A percentile compares a stretch with the other conserved stretches of the same genome.
Evolutionary conservation across 2,888 invertebrate genomes (phyloP).

Genomic region (Noctua pronuba): DNA sequence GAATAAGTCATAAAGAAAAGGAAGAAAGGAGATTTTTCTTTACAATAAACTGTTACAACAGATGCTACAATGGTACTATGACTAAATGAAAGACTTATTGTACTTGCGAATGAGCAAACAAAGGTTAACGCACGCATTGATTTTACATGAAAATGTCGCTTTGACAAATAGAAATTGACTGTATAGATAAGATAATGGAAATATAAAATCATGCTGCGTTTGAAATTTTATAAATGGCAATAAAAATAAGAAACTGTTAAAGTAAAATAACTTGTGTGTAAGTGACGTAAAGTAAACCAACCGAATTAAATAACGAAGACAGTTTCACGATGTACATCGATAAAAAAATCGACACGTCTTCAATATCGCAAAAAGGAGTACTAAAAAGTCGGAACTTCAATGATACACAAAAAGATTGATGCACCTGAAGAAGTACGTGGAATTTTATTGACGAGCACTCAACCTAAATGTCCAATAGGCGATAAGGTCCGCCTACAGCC

Average conservation of each 20-base stretch:
- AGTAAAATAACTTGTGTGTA: slow-evolving; percentile 5
- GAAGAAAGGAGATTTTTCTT: slow-evolving; percentile 37
- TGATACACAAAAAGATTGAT: slow-evolving; percentile 64
- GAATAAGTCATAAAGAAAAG: slow-evolving; percentile 50
- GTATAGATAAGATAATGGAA: slow-evolving; percentile 30
- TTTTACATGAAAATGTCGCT: slow-evolving; percentile 63
- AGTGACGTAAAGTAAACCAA: slow-evolving; percentile 22
- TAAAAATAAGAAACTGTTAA: slow-evolving; percentile 26
- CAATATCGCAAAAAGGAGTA: slow-evolving; percentile 19
- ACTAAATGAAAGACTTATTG: slow-evolving; percentile 63
- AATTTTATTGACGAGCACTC: slow-evolving; percentile 75
- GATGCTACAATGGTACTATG: slow-evolving; percentile 30
- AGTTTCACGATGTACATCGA: slow-evolving; percentile 13
- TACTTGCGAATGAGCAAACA: slow-evolving; percentile 65
- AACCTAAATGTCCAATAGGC: slow-evolving; percentile 84
- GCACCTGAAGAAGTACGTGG: slow-evolving; percentile 62
- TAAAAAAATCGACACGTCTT: slow-evolving; percentile 28
- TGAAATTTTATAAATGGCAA: slow-evolving; percentile 11
- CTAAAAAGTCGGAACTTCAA: slow-evolving; percentile 47
- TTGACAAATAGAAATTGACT: slow-evolving; percentile 55
- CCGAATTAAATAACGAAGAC: slow-evolving; percentile 14
- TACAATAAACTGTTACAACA: slow-evolving; percentile 23
- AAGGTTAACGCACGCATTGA: slow-evolving; percentile 68
- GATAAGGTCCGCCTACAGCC: slow-evolving; percentile 82
- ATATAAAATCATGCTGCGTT: slow-evolving; percentile 49